These are phyloP conservation scores for Campopleginae sp. DNA, from an alignment of 2,888 invertebrate species.

Conservation along the genomic window DNA sequence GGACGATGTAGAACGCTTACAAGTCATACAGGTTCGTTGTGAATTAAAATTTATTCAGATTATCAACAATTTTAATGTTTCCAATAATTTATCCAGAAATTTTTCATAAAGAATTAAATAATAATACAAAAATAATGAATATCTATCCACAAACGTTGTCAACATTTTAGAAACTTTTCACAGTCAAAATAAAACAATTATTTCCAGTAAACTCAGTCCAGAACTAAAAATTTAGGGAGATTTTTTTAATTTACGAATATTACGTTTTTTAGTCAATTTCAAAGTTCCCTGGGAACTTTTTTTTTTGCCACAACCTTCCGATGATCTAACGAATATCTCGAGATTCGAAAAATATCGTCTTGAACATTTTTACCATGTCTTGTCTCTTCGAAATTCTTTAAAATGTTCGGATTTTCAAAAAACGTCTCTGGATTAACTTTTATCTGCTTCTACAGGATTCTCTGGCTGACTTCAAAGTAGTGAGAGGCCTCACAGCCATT, in stretches of 20 bases:
- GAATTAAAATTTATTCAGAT: no score
- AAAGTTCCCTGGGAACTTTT: neutral
- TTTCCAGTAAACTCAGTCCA: neutral
- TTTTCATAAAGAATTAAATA: no score
- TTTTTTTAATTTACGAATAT: neutral
- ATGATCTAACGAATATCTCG: neutral
- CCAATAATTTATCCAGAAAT: neutral
- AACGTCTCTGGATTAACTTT: neutral
- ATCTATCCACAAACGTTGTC: no score
- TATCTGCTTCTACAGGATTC: constrained; percentile 71
- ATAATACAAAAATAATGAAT: no score
- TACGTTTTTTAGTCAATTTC: neutral
- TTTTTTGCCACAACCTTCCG: neutral
- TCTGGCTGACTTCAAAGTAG: constrained; percentile 75
- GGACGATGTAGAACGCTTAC: constrained; percentile 85
- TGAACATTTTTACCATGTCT: neutral
- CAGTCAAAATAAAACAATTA: no score
- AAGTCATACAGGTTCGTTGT: constrained; percentile 86
- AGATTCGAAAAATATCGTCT: neutral
- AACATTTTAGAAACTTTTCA: no score
- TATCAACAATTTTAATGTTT: constrained; percentile 6
- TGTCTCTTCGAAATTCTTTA: neutral
- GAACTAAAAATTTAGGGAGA: neutral
- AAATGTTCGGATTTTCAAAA: neutral
- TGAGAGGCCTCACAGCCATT: constrained; percentile 78